Evolutionary conservation across 2,888 invertebrate genomes (phyloP), one percentile per base, ranked within the genome.

Genomic region (Drosophila neotestacea): DNA sequence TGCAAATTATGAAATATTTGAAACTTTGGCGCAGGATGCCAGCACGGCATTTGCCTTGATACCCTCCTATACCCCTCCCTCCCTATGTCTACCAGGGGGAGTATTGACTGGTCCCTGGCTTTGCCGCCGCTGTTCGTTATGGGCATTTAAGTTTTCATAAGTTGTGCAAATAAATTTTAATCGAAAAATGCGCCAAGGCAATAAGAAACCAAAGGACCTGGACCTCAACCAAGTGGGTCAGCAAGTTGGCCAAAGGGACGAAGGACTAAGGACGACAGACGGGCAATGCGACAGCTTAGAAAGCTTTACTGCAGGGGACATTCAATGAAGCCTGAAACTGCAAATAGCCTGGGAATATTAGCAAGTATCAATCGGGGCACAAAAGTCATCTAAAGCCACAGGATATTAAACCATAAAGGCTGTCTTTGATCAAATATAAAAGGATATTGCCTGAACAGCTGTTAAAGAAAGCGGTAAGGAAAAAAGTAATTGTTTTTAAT

Each of bases 1-100:
- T 79, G 88, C 88, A 84, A 84, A 84, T 84, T 85, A 85, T 88
- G 85, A 84, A 84, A 84, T 84, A 88, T 84, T 88, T 82, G 85
- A 88, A 88, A 88, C 64, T 84, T 77, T 76, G 13, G 63, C 46
- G 51, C 71, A 61, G 58, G 28, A 22, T 51, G 63, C 39, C 55
- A 38, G 30, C 34, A 13, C 38, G 30, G 64, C 51, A 63, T 65
- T 70, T 47, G 63, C 55, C 55, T 44, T 38, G 47, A 27, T n/a
- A 9, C 11, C 51, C 13, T 13, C 13, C 39, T 6, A 39, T 22
- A 22, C 22, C 39, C 41, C 41, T 7, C 22, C 7, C 42, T 1
- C 0, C 4, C 7, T 7, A 13, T 32, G 34, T 30, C 13, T 30
- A 10, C 51, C 34, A 22, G 11, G 9, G 10, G 13, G 7, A 30